These are phyloP conservation scores for Palythoa caribaeorum DNA, from an alignment of 92 coral and sea anemone species.

Conservation along the genomic window DNA sequence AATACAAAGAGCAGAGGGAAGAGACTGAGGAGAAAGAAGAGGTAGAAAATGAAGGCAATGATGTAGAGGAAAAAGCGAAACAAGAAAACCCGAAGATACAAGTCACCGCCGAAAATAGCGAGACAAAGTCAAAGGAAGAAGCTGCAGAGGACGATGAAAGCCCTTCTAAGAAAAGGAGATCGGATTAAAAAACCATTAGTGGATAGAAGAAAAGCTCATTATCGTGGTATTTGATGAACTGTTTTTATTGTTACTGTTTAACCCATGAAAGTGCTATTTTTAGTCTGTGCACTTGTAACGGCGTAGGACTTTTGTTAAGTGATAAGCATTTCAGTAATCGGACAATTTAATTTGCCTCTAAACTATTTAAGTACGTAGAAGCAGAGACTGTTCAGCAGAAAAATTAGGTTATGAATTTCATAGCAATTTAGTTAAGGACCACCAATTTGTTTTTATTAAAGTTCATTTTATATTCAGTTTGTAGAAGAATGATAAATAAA, in stretches of 20 bases:
- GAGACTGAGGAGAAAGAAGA: conserved; percentile 25
- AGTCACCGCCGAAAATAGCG: conserved; percentile 9
- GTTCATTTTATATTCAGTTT: neutral
- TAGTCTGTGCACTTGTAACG: neutral
- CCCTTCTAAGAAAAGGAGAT: conserved; percentile 78
- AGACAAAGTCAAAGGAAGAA: conserved; percentile 42
- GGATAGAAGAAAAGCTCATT: neutral
- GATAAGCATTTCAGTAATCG: neutral
- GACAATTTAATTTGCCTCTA: neutral
- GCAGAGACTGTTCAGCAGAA: conserved; percentile 6
- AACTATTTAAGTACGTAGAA: neutral
- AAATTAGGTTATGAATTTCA: neutral
- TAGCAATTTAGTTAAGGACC: neutral
- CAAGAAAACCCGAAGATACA: conserved; percentile 1
- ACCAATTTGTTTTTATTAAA: neutral
- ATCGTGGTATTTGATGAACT: conserved; percentile 6
- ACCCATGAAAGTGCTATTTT: conserved; percentile 21
- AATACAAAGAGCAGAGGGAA: conserved; percentile 46
- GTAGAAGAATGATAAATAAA: neutral
- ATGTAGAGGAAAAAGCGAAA: conserved; percentile 30
- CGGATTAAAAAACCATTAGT: conserved; percentile 41
- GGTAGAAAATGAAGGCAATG: conserved; percentile 25
- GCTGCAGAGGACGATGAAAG: conserved; percentile 65
- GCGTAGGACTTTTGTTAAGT: neutral
- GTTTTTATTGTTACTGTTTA: neutral